Evolutionary conservation across 92 coral and sea anemone species (phyloP), one percentile per base, ranked within the genome.

Genomic region (Zoanthus sansibaricus): DNA sequence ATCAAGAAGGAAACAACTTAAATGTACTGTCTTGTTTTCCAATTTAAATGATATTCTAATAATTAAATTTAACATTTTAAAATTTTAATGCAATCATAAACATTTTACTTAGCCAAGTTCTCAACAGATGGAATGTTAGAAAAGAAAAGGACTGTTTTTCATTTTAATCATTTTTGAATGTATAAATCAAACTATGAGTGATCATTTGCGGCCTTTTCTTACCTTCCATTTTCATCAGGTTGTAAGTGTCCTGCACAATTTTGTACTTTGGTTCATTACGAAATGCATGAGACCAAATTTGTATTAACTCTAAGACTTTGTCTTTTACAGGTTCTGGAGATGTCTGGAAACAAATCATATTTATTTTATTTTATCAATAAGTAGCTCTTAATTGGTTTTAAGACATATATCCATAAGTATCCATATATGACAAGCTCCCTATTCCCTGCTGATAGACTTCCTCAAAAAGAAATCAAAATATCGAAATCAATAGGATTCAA

Each of bases 171-270:
- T 37, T 37, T 4, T 37, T 37, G 42, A 37, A 37, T 37, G 4
- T 37, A 37, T 62, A 62, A 17, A 12, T 62, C 20, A 18, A 16
- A 49, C 55, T 49, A 7, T 11, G 7, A 7, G 3, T 37, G 2
- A 37, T 1, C 42, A 37, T 49, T 49, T 10, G 3, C 55, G 12
- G 12, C 10, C 55, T 49, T n/a, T 47, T 51, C 87, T 86, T 77
- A 97, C 99, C 99, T 89, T 97, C 99, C 98, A 97, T 95, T 82
- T 93, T 95, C 98, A 97, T 93, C 1, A 97, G 93, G 72, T 97
- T 97, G 84, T 88, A 94, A 18, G 99, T 97, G 71, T 97, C 99
- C 90, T 95, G 97, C 45, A 97, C 93, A 76, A 95, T 88, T 87
- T 93, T 97, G 90, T 95, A 97, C 56, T 95, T 97, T 11, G 99